phyloP scores from a whole-genome alignment of 2,113 vertebrate species.

The Stigmatopora argus region DNA sequence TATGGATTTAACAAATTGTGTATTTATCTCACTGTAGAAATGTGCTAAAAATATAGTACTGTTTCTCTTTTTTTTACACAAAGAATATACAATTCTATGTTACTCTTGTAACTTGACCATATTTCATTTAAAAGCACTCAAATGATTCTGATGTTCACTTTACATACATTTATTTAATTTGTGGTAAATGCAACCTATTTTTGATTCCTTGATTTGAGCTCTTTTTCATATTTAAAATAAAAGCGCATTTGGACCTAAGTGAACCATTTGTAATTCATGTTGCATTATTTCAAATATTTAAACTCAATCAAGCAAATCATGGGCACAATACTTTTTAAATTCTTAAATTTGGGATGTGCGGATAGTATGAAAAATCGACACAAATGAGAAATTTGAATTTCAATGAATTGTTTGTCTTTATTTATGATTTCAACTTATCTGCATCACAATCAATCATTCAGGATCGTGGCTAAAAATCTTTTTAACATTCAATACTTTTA shows the following conservation, averaged over 20 bases:
- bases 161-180: neutral
- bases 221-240: conserved; percentile 7
- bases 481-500: conserved; percentile 12
- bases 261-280: neutral
- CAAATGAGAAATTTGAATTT: neutral
- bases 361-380: neutral
- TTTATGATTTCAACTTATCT: conserved; percentile 26
- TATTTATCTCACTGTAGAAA: neutral
- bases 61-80: neutral
- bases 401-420: conserved; percentile 21
- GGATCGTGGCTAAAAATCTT: conserved; percentile 20
- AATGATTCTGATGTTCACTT: neutral
- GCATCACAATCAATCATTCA: conserved; percentile 30
- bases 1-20: neutral
- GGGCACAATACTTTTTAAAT: neutral
- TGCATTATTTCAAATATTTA: neutral
- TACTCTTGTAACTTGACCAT: neutral
- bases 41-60: neutral
- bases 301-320: neutral
- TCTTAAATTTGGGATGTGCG: neutral
- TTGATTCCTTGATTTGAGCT: neutral
- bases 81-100: too few species aligned
- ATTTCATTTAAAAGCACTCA: neutral
- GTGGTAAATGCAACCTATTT: conserved; percentile 1
- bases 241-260: neutral